phyloP scores from a whole-genome alignment of 64 coral and sea anemone species.

The Montipora efflorescens region DNA sequence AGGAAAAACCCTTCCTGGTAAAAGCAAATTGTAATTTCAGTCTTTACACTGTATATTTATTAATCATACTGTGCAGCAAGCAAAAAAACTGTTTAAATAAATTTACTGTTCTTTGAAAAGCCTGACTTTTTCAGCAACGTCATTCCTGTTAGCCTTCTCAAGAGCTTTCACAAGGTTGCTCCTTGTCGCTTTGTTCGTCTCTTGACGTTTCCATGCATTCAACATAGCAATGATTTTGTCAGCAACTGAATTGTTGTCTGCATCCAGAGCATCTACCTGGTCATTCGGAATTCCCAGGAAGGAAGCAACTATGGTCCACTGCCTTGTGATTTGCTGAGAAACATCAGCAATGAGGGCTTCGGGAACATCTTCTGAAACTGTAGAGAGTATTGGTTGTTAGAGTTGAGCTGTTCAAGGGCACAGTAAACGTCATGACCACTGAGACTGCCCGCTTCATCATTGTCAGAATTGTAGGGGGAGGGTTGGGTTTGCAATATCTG shows the following conservation, averaged over 20 bases:
- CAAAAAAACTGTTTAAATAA: neutral
- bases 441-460: too few species aligned
- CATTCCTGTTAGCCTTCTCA: neutral
- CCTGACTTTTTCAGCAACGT: conserved; percentile 14
- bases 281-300: conserved; percentile 9
- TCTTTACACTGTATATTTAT: too few species aligned
- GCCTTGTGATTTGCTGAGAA: neutral
- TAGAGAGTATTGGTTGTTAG: neutral
- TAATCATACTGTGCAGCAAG: too few species aligned
- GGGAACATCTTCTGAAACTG: conserved; percentile 38
- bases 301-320: neutral
- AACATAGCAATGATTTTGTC: conserved; percentile 56
- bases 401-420: too few species aligned
- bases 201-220: conserved; percentile 10
- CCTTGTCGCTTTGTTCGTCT: conserved; percentile 11
- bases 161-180: conserved; percentile 35
- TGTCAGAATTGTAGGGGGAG: too few species aligned
- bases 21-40: too few species aligned
- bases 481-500: too few species aligned
- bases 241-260: neutral
- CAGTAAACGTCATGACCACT: neutral
- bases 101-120: neutral
- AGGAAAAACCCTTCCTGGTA: too few species aligned
- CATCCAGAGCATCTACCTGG: neutral
- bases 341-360: conserved; percentile 3